Evolutionary conservation across 2,113 vertebrate genomes (phyloP).

Genomic region (Dinomys branickii): DNA sequence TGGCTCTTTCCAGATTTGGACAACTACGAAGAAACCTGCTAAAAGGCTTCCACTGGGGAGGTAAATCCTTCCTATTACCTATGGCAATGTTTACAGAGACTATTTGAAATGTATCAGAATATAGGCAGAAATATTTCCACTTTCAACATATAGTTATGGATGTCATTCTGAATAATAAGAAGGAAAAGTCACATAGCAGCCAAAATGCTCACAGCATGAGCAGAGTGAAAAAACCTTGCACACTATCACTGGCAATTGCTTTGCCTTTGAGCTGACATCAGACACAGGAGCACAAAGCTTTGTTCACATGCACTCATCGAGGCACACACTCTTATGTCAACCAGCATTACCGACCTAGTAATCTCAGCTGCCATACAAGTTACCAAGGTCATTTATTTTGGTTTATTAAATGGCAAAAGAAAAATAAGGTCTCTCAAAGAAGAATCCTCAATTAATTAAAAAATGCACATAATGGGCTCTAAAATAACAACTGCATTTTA

Average conservation of each 20-base stretch:
- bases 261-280: constrained; percentile 77
- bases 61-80: constrained; percentile 51
- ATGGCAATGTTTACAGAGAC: constrained; percentile 45
- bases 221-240: constrained; percentile 71
- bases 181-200: constrained; percentile 67
- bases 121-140: constrained; percentile 71
- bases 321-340: background rate
- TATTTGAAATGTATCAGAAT: constrained; percentile 74
- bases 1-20: background rate
- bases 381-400: constrained; percentile 76
- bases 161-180: constrained; percentile 72
- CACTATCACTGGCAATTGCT: constrained; percentile 72
- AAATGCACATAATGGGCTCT: constrained; percentile 78
- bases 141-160: constrained; percentile 61
- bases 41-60: constrained; percentile 30
- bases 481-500: constrained; percentile 85
- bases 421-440: constrained; percentile 64
- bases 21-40: background rate
- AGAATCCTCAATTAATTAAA: constrained; percentile 81
- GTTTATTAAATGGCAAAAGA: constrained; percentile 38
- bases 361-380: constrained; percentile 56
- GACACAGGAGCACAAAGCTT: constrained; percentile 72
- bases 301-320: constrained; percentile 49
- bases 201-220: constrained; percentile 72
- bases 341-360: constrained; percentile 51